phyloP scores from a whole-genome alignment of 2,888 invertebrate species.

The Zaprionus bogoriensis region DNA sequence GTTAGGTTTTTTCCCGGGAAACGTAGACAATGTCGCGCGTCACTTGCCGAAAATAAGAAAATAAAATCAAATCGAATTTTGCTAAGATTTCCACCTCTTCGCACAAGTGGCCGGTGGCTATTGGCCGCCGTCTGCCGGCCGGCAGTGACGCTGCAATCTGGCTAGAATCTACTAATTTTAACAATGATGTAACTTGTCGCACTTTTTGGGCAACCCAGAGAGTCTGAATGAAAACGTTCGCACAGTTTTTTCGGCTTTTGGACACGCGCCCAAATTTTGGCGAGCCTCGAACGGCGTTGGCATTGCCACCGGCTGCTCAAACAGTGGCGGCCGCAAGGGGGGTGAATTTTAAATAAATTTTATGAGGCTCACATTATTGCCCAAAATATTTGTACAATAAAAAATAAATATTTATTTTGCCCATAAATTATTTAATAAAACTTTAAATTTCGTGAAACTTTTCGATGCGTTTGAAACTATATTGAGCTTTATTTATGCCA shows the following conservation, averaged over 20 bases:
- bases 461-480: neutral
- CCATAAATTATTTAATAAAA: neutral
- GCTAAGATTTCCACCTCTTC: neutral
- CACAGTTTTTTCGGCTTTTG: slow-evolving; percentile 58
- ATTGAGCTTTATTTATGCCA: neutral
- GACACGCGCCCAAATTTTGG: slow-evolving; percentile 70
- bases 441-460: neutral
- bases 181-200: slow-evolving; percentile 81
- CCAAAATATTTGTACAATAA: too few relatives aligned
- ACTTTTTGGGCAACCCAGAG: slow-evolving; percentile 33
- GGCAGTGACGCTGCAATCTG: slow-evolving; percentile 40
- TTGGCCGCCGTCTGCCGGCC: neutral
- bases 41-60: slow-evolving; percentile 38
- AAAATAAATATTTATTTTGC: neutral
- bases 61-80: neutral
- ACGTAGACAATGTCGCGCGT: slow-evolving; percentile 42
- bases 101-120: slow-evolving; percentile 16
- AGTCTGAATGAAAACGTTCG: slow-evolving; percentile 23
- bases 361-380: too few relatives aligned
- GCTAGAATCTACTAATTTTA: slow-evolving; percentile 76
- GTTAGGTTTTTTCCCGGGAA: slow-evolving; percentile 51
- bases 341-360: neutral
- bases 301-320: neutral
- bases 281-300: slow-evolving; percentile 11
- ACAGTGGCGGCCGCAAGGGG: neutral